Evolutionary conservation across 1,140 invertebrate species (phyloP), one percentile per base, ranked within the genome.

Genomic region (Heterodera schachtii): DNA sequence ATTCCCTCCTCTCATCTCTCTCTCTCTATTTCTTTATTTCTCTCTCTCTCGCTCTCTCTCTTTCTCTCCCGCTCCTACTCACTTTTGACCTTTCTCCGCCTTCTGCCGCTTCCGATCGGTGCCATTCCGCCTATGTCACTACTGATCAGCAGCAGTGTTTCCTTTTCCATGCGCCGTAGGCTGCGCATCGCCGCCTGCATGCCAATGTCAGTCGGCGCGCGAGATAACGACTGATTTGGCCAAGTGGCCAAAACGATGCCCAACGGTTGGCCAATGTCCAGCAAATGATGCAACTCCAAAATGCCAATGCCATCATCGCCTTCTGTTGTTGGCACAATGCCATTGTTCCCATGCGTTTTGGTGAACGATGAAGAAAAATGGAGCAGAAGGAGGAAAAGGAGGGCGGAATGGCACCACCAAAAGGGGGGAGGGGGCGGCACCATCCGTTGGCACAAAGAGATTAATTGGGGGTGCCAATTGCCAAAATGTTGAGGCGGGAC

Each of bases 171-270:
- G 5, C 75, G 75, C n/a, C 75, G 43, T 0, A 76, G 57, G 41
- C 11, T 57, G 52, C 75, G 52, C 75, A 76, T 60, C 6, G 75
- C 75, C 41, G 41, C 67, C n/a, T 76, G 75, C 57, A 76, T 41
- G 41, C 69, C 69, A 41, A 71, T 11, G 43, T 71, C 69, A 3
- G 44, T 41, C 11, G 69, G 69, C 69, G 44, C 44, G 16, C 41
- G 31, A 31, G 31, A 31, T 31, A 31, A 31, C 41, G 69, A 16
- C 21, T 8, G 31, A 41, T 71, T 71, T 2, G 3, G 57, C 57
- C 57, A 64, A 13, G 5, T 11, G 11, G 57, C 11, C 57, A 64
- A 64, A 13, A 64, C 57, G 16, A 64, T 64, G 57, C 57, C 57
- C 4, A 64, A 64, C 57, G 57, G 57, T 19, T 13, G 13, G 57